These are phyloP conservation scores for Patiria pectinifera DNA, from an alignment of 53 echinoderm and acorn worm genomes.

Conservation along the genomic window DNA sequence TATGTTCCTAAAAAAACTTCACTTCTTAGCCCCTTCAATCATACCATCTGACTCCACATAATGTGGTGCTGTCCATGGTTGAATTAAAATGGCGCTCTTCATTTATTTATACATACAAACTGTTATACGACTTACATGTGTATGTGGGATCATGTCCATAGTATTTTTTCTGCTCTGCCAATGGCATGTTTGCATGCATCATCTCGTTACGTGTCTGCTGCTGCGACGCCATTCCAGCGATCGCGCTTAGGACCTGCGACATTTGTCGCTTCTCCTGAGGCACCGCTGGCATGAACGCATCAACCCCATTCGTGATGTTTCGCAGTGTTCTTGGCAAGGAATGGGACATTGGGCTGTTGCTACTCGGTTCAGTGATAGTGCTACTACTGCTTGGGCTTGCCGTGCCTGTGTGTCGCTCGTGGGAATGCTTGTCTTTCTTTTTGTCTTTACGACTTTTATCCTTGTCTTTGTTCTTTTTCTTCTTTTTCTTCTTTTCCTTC, in stretches of 20 bases:
- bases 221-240: slow-evolving; percentile 71
- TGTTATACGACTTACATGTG: slow-evolving; percentile 65
- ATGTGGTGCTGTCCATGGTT: no score
- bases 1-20: no score
- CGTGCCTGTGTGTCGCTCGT: slow-evolving; percentile 23
- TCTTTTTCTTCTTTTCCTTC: slow-evolving; percentile 87
- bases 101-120: no score
- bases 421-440: slow-evolving; percentile 75
- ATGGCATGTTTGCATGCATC: slow-evolving; percentile 61
- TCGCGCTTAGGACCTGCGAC: slow-evolving; percentile 84
- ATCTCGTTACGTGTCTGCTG: slow-evolving; percentile 62
- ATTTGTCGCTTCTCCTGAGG: slow-evolving; percentile 72
- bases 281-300: slow-evolving; percentile 63
- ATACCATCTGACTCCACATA: no score
- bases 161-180: slow-evolving; percentile 72
- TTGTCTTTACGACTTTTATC: slow-evolving; percentile 83
- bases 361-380: slow-evolving; percentile 16
- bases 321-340: slow-evolving; percentile 72
- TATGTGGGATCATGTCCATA: slow-evolving; percentile 93
- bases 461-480: slow-evolving; percentile 90
- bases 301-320: slow-evolving; percentile 86
- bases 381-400: slow-evolving; percentile 55
- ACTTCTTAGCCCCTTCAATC: no score
- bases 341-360: slow-evolving; percentile 24
- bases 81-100: no score